Base-by-base conservation (phyloP, 2,888 invertebrate species). In the Arrhopalites spinosus region DNA sequence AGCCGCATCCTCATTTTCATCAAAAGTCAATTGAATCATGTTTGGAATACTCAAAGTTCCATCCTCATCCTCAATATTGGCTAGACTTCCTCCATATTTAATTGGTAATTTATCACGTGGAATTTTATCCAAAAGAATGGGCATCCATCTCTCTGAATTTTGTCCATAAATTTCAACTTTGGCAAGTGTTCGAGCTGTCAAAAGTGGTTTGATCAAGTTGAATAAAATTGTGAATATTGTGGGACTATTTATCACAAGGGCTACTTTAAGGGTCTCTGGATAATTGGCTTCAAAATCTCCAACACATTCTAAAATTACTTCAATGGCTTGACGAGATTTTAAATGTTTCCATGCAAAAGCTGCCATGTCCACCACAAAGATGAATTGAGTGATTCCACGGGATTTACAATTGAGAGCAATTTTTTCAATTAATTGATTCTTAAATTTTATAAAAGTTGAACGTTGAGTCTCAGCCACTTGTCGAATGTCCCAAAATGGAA, bases 401-500 rank as follows among this genome's bases (percentile, higher is more conserved):
- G 74, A 67, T 2, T 15, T 61, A 1, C 66, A 66, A 23, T 53
- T 23, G 11, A 17, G 36, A 30, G 53, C 66, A 2, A 78, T 69
- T 53, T 77, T 74, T 50, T 78, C 77, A 20, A 78, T 69, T 3
- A 71, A 66, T 45, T 78, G 75, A 25, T 79, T 78, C 17, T 78
- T 77, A 69, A 75, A 79, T 15, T 75, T 63, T 15, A 76, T 66
- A 13, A 78, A 27, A 29, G 78, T 74, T 3, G 64, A 70, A 30
- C 78, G 76, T 23, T 79, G 78, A 7, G 50, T 30, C 7, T 45
- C 72, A 1, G 78, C 53, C 1, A 77, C 75, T 20, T 73, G 75
- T 11, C 79, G 70, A 20, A 81, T 64, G 66, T 81, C 81, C 79
- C 79, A 79, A 70, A 81, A 79, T 1, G 77, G 78, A 25, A 77